A percentile compares a stretch with the other conserved stretches of the same genome.
Evolutionary conservation across 2,888 invertebrate species (phyloP).

Genomic region (Esperia sulphurella): DNA sequence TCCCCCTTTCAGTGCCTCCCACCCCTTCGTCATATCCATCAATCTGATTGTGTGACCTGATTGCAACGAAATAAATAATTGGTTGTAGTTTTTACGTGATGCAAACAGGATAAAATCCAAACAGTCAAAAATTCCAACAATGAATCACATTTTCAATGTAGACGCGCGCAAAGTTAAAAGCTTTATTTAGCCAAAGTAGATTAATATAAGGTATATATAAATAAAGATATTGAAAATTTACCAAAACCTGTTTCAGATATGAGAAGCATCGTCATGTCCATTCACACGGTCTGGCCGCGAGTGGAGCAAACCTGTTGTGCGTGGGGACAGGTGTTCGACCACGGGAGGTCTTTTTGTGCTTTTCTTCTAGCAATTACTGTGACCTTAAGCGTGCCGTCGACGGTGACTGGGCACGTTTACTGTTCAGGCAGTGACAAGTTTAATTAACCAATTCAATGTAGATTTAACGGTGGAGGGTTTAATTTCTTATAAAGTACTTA

Average conservation of each 20-base stretch:
- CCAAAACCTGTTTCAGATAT: slow-evolving; percentile 38
- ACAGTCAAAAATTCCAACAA: no score
- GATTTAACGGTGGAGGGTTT: no score
- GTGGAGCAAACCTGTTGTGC: slow-evolving; percentile 54
- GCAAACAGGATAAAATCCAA: no score
- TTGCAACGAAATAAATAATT: no score
- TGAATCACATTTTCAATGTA: no score
- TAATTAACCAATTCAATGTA: slow-evolving; percentile 19
- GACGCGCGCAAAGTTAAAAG: no score
- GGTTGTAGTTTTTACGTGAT: no score
- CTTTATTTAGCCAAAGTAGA: background rate
- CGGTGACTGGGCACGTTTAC: background rate
- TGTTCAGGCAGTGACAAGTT: slow-evolving; percentile 15
- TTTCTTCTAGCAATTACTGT: slow-evolving; percentile 31
- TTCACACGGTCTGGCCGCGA: slow-evolving; percentile 55
- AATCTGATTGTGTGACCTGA: no score
- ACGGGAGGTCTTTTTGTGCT: slow-evolving; percentile 32
- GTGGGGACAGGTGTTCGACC: slow-evolving; percentile 60
- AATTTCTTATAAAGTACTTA: no score
- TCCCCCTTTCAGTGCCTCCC: no score
- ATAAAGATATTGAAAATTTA: slow-evolving; percentile 13
- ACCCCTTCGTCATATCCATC: no score
- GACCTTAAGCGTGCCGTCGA: slow-evolving; percentile 35
- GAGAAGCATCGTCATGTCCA: slow-evolving; percentile 59
- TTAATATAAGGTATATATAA: background rate